Base-by-base conservation (phyloP, 1,140 invertebrate species). In the Maniola jurtina region DNA sequence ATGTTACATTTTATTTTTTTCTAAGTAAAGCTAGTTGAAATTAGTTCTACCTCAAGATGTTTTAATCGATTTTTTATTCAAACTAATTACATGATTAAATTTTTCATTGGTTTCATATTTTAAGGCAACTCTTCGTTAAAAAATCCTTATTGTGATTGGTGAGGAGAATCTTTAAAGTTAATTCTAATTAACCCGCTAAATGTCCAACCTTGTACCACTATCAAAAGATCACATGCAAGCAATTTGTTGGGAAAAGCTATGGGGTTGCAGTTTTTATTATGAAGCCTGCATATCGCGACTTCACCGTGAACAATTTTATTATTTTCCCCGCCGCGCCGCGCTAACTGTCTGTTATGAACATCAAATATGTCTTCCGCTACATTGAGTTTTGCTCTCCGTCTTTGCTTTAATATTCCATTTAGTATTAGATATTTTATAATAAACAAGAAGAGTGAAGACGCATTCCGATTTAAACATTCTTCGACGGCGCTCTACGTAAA, bases 211-310 rank as follows among this genome's bases (percentile, higher is more conserved):
- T 75, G 42, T 6, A 56, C 71, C 68, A 69, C 11, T 5, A 36
- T 36, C 67, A 36, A 68, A 58, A 75, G 75, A 85, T 85, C 81
- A 84, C 75, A 86, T 86, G 80, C 81, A 84, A 79, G 76, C 83
- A 79, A 86, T 86, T 86, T 84, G 81, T 84, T 77, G 74, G 72
- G 75, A 68, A 72, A 82, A 84, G 76, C 76, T 79, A 84, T 79
- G 74, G 73, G 73, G 72, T 81, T 82, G 81, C 81, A 83, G 72
- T 83, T 82, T 83, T 83, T 85, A 82, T 82, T 84, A 81, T 76
- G 70, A 78, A 73, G 75, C 78, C 75, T 72, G 73, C 77, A 79
- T 79, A 76, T 81, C 73, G 71, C 72, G 61, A 78, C 70, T 67
- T 48, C 63, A 54, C 64, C 64, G 62, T 66, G 63, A 70, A 68